Evolutionary conservation across 2,113 vertebrate species (phyloP).

Genomic region (Rafetus swinhoei): DNA sequence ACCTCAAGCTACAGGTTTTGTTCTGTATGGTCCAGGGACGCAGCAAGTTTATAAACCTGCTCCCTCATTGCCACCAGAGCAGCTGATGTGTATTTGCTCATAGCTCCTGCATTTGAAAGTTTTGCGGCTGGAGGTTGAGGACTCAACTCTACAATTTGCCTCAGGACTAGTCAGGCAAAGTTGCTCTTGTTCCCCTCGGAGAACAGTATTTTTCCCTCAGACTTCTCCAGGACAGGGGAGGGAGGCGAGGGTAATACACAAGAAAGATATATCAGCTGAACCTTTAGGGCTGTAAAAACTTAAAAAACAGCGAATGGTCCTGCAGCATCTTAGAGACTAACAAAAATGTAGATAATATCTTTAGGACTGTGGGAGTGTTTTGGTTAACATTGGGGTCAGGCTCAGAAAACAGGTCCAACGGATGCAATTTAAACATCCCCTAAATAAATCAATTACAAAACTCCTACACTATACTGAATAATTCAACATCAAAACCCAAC

Average conservation of each 20-base stretch:
- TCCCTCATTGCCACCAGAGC: background rate
- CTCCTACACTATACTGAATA: background rate
- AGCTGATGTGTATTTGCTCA: background rate
- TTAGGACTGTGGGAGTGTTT: background rate
- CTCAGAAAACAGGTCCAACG: background rate
- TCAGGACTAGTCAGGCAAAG: background rate
- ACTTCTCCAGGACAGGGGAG: background rate
- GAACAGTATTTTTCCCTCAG: accelerated
- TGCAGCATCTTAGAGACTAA: too few relatives aligned
- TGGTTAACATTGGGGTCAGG: background rate
- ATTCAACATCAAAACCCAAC: constrained; percentile 16
- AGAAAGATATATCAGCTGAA: background rate
- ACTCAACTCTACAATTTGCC: background rate
- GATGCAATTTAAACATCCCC: background rate
- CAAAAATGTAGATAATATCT: background rate
- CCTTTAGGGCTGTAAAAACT: background rate
- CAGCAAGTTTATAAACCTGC: background rate
- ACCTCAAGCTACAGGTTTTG: background rate
- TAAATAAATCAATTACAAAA: background rate
- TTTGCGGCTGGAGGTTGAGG: background rate
- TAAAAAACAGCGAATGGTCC: too few relatives aligned
- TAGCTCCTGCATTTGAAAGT: background rate
- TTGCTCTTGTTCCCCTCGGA: accelerated
- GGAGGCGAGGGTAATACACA: too few relatives aligned
- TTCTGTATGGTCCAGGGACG: accelerated